A percentile compares a stretch with the other conserved stretches of the same genome.
These are phyloP conservation scores for Tragelaphus strepsiceros DNA, from an alignment of 2,113 vertebrate species.

Conservation along the genomic window DNA sequence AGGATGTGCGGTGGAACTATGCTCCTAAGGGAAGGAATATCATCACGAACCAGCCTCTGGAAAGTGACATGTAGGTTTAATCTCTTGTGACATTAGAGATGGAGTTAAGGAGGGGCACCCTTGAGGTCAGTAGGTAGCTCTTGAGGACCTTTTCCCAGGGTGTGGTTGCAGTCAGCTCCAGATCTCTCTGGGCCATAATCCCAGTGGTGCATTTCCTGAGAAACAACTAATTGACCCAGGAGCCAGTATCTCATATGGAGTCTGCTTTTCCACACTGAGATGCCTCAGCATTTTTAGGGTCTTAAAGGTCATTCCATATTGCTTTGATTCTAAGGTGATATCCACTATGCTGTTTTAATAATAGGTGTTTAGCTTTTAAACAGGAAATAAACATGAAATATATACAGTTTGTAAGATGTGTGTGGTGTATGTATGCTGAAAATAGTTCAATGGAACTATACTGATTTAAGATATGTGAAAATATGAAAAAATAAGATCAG, in stretches of 20 bases:
- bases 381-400: not conserved
- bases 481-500: not conserved
- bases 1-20: constrained; percentile 79
- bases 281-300: not conserved
- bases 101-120: not conserved
- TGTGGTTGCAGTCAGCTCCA: not conserved
- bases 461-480: constrained; percentile 10
- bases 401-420: not conserved
- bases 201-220: not conserved
- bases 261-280: not conserved
- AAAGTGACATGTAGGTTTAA: constrained; percentile 64
- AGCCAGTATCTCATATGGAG: not conserved
- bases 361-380: not conserved
- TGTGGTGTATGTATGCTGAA: not conserved
- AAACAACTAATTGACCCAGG: not conserved
- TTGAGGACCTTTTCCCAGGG: not conserved
- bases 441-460: not conserved
- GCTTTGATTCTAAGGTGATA: not conserved
- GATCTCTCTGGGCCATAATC: not conserved
- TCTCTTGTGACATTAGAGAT: not conserved
- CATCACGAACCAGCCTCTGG: constrained; percentile 56
- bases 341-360: not conserved
- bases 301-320: not conserved
- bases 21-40: constrained; percentile 76
- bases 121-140: not conserved